phyloP scores from a whole-genome alignment of 2,888 invertebrate species.

The Spodoptera exigua region DNA sequence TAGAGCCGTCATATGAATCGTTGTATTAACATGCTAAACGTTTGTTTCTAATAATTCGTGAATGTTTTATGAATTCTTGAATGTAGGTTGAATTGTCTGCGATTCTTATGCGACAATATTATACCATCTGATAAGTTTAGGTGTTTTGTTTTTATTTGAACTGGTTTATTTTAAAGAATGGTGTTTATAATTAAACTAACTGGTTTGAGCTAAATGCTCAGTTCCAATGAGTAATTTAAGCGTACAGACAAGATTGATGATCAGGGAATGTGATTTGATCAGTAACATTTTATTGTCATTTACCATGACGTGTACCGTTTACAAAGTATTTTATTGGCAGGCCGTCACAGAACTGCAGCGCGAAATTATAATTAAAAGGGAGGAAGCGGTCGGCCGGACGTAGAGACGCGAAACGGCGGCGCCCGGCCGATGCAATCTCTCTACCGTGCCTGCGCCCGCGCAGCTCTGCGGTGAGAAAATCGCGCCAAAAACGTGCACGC shows the following conservation, averaged over 20 bases:
- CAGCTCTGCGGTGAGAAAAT: constrained; percentile 76
- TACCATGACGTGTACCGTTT: constrained; percentile 53
- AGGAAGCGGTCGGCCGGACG: constrained; percentile 84
- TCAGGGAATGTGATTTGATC: constrained; percentile 42
- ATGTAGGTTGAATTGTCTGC: constrained; percentile 73
- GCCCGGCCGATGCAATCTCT: constrained; percentile 82
- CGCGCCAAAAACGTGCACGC: constrained; percentile 74
- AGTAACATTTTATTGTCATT: constrained; percentile 52
- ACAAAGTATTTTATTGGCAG: constrained; percentile 55
- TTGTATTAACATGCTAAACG: constrained; percentile 77
- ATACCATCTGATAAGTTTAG: constrained; percentile 45
- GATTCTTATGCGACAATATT: constrained; percentile 46
- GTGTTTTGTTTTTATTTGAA: constrained; percentile 41
- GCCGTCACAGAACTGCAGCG: constrained; percentile 71
- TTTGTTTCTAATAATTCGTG: constrained; percentile 76
- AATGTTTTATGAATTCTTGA: constrained; percentile 74
- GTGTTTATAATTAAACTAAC: constrained; percentile 16
- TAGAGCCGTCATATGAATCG: constrained; percentile 77
- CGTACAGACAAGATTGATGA: constrained; percentile 26
- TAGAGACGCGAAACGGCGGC: constrained; percentile 76
- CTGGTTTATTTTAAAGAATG: constrained; percentile 38
- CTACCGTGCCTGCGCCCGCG: constrained; percentile 65
- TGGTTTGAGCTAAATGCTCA: constrained; percentile 19
- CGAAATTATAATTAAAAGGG: constrained; percentile 83
- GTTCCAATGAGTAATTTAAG: constrained; percentile 34